Percentiles rank a stretch among this genome's conserved stretches.
These are phyloP conservation scores for Heliconius charithonia DNA, from an alignment of 2,888 invertebrate genomes.

Conservation along the genomic window DNA sequence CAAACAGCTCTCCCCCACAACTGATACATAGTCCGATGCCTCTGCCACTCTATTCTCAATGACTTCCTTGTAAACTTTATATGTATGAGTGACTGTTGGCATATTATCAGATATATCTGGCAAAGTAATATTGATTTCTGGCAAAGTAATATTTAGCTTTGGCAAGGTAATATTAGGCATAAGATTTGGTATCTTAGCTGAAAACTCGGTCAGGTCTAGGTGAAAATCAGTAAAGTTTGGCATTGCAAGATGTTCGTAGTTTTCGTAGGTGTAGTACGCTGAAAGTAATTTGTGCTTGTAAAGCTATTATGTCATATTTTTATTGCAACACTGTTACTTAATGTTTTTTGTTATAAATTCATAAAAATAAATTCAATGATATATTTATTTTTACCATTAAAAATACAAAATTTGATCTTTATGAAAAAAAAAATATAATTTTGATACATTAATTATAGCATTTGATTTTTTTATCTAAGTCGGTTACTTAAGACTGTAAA, in stretches of 20 bases:
- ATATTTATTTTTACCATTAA: neutral
- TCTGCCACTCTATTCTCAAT: conserved; percentile 79
- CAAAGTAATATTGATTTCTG: conserved; percentile 56
- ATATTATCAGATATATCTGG: conserved; percentile 63
- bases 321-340: neutral
- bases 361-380: neutral
- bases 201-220: conserved; percentile 70
- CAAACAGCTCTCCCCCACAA: conserved; percentile 80
- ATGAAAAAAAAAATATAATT: neutral
- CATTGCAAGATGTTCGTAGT: conserved; percentile 72
- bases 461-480: neutral
- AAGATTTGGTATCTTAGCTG: conserved; percentile 59
- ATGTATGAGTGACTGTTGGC: conserved; percentile 70
- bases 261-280: conserved; percentile 73
- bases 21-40: conserved; percentile 79
- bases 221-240: conserved; percentile 78
- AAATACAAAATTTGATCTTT: neutral
- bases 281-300: conserved; percentile 24
- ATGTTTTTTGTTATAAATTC: neutral
- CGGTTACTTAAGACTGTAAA: neutral
- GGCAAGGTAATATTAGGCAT: conserved; percentile 63
- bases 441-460: neutral
- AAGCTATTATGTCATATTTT: conserved; percentile 14
- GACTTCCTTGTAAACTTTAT: conserved; percentile 74
- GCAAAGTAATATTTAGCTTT: conserved; percentile 54